phyloP scores from a whole-genome alignment of 2,888 invertebrate genomes.

The Operophtera brumata region DNA sequence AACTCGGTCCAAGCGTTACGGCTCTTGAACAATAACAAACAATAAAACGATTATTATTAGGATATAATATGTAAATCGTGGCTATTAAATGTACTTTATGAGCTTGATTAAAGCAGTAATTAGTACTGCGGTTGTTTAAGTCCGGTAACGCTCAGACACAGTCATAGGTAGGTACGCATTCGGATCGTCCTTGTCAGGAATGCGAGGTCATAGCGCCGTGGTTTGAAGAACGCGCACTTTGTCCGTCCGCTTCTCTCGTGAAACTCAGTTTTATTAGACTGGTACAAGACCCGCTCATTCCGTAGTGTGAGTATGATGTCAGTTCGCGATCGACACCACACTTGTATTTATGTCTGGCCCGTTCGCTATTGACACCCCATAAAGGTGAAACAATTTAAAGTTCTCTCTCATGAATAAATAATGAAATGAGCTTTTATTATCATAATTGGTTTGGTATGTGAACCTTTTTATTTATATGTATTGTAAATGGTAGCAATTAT shows the following conservation, averaged over 20 bases:
- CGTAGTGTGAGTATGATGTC: constrained; percentile 64
- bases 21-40: neutral
- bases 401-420: constrained; percentile 9
- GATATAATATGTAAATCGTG: too few species aligned
- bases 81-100: too few species aligned
- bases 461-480: constrained; percentile 6
- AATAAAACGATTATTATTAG: neutral
- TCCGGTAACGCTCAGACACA: constrained; percentile 45
- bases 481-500: constrained; percentile 21
- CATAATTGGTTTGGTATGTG: constrained; percentile 14
- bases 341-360: constrained; percentile 31
- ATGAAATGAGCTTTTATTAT: constrained; percentile 15
- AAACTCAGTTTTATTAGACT: constrained; percentile 59
- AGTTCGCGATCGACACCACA: constrained; percentile 51
- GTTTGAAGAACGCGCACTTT: constrained; percentile 63
- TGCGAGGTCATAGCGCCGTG: constrained; percentile 76
- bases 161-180: constrained; percentile 38
- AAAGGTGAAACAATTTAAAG: constrained; percentile 23
- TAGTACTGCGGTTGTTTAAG: constrained; percentile 26
- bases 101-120: neutral
- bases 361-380: constrained; percentile 35
- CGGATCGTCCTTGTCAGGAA: constrained; percentile 78
- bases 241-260: constrained; percentile 68
- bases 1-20: neutral
- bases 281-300: constrained; percentile 45